Base-by-base conservation (phyloP, 2,888 invertebrate genomes). In the Acleris literana region DNA sequence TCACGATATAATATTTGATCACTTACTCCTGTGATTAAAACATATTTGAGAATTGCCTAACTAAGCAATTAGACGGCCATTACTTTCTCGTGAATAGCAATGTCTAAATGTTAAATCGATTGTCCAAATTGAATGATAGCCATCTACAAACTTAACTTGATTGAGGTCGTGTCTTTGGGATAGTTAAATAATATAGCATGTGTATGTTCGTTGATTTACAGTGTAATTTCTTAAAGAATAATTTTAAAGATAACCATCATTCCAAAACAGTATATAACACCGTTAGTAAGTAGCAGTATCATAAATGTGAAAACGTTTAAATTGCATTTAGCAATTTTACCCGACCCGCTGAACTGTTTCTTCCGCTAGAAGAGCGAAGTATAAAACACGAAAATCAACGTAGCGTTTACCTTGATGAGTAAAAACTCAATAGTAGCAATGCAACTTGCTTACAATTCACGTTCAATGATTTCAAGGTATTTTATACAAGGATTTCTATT, bases 1-100 rank as follows among this genome's bases (percentile, higher is more conserved):
- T 86, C 78, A 74, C 74, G 66, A 64, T 62, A 52, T 39, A 46
- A 62, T 62, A 66, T 57, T 66, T 53, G 48, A 62, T 62, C 39
- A 13, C 39, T 39, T 33, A 48, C 52, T 56, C 44, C 53, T 57
- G 52, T 43, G 39, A 39, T 62, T 52, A 66, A 66, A 52, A 61
- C 57, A 57, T 46, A 64, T 59, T 48, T 64, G 18, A 33, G n/a
- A n/a, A 53, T 52, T 65, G 49, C 51, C 44, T 25, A 51, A 60
- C 55, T n/a, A 18, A 20, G 46, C 44, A 33, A 65, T 56, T 56
- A 59, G 22, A 59, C 22, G 16, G 16, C 22, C 44, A 52, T 29
- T 33, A 56, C 60, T 60, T 61, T 60, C 51, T n/a, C 29, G 56
- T 46, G 46, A 53, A 58, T 25, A 53, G 48, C 57, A 33, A 44